Conservation (phyloP, 2,797 vertebrate species). For the Typhlichthys subterraneus region DNA sequence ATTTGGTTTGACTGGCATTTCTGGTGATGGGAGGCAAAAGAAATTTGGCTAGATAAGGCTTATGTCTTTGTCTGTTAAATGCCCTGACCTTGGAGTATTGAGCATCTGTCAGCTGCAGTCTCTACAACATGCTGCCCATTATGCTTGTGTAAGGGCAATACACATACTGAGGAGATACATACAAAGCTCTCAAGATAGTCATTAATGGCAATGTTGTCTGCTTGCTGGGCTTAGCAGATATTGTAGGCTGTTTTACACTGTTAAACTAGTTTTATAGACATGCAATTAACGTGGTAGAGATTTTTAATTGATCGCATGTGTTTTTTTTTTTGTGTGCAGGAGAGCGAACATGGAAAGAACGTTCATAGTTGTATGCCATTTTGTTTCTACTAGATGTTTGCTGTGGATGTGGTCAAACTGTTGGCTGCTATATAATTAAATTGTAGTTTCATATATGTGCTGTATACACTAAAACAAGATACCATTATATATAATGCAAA, state of each 20-base stretch:
- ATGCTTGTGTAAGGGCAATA: constrained; percentile 53
- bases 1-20: constrained; percentile 53
- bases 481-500: too few species aligned
- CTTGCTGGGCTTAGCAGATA: constrained; percentile 1
- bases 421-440: too few species aligned
- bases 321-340: too few species aligned
- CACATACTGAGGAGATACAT: constrained; percentile 18
- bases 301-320: too few species aligned
- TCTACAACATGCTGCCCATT: constrained; percentile 47
- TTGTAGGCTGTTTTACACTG: constrained; percentile 16
- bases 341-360: too few species aligned
- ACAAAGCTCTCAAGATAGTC: constrained; percentile 31
- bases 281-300: too few species aligned
- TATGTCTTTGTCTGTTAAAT: constrained; percentile 73
- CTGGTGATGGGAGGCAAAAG: constrained; percentile 53
- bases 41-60: constrained; percentile 70
- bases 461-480: too few species aligned
- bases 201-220: constrained; percentile 47
- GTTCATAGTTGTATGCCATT: too few species aligned
- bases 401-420: too few species aligned
- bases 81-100: constrained; percentile 71
- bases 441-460: too few species aligned
- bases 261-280: constrained; percentile 15
- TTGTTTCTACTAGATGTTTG: too few species aligned
- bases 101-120: constrained; percentile 58